Base-by-base conservation (phyloP, 2,113 vertebrate species). In the Thryonomys swinderianus region DNA sequence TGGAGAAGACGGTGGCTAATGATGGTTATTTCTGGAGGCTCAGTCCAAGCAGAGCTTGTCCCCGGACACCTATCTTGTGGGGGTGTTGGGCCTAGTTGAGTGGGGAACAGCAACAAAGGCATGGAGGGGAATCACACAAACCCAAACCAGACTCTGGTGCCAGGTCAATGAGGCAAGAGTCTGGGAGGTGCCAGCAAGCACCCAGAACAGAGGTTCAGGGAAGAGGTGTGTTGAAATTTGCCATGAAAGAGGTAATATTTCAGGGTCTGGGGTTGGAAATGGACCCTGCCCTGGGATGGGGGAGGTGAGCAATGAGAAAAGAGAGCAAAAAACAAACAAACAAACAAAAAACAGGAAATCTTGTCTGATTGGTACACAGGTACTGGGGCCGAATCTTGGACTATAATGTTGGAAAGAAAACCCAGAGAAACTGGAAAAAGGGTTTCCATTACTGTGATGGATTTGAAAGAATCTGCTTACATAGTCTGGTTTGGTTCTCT, bases 261-360 rank as follows among this genome's bases (percentile, higher is more conserved):
- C 30, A 40, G 12, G 61, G 30, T 27, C 0, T 23, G 45, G 20
- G 40, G 10, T 10, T 2, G 18, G 40, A 42, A 55, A 32, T 40
- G 20, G 6, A 37, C 34, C 57, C 32, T 5, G 27, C 27, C 16
- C 20, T 37, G 21, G 71, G 23, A 3, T 1, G 12, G 6, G 3
- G 21, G 8, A 13, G 2, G 13, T 0, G 2, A 48, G 18, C 10
- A 3, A 13, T 0, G 30, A 83, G 30, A 66, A 57, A 66, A 25
- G 42, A 30, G 55, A 66, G 20, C 4, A 42, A 11, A 45, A 8
- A 3, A 42, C 2, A 1, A 45, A n/a, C n/a, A n/a, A n/a, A n/a
- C n/a, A 27, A 66, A 45, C 18, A 0, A 1, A 42, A 21, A 53
- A 11, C 3, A 37, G 51, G 42, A 74, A 51, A 42, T 42, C 7